Evolutionary conservation across 2,888 invertebrate genomes (phyloP).

Genomic region (Camptogramma bilineatum): DNA sequence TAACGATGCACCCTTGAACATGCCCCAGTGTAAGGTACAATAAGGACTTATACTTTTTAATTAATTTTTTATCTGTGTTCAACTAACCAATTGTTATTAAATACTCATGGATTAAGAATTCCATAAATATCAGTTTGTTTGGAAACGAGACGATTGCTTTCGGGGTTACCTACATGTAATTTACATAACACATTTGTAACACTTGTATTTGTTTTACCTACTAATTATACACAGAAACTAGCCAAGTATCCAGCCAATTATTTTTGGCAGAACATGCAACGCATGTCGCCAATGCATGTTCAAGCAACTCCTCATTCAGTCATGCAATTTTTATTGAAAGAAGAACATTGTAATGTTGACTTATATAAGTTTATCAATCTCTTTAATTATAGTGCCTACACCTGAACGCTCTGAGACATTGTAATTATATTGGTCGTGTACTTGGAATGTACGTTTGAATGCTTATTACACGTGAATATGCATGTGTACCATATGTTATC

Average conservation of each 20-base stretch:
- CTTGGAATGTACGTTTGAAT: no score
- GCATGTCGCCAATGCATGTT: slow-evolving; percentile 19
- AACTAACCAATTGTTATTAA: not conserved
- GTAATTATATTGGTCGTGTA: no score
- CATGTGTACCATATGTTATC: no score
- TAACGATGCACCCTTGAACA: slow-evolving; percentile 28
- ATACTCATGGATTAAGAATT: no score
- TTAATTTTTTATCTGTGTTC: not conserved
- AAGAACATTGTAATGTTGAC: no score
- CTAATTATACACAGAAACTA: not conserved
- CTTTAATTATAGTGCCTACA: not conserved
- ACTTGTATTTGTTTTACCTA: not conserved
- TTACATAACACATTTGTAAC: not conserved
- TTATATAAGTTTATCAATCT: not conserved
- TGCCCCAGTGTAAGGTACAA: no score
- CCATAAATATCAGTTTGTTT: no score
- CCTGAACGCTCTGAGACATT: no score
- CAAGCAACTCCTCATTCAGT: slow-evolving; percentile 3
- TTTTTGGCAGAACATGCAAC: slow-evolving; percentile 18
- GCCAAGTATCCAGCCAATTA: slow-evolving; percentile 23
- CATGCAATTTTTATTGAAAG: not conserved
- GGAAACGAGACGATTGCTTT: not conserved
- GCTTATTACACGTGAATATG: no score
- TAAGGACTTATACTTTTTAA: no score
- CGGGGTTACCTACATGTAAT: not conserved